phyloP scores from a whole-genome alignment of 2,113 vertebrate species.

The Rhipidura dahli region DNA sequence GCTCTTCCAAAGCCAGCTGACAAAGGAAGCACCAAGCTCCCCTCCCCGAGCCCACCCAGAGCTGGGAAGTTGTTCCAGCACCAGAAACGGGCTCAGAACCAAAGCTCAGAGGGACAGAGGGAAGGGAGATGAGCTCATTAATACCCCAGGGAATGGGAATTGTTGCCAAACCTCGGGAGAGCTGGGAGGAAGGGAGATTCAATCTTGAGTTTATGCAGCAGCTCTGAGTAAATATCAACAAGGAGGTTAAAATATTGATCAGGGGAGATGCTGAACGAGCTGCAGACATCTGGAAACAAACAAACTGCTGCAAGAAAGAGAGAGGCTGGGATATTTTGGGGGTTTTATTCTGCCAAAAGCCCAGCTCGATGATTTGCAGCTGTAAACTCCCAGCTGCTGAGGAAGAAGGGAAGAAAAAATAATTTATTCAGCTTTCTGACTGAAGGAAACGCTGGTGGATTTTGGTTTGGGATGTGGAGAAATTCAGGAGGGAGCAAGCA shows the following conservation, averaged over 20 bases:
- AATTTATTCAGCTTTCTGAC: neutral
- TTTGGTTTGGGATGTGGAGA: neutral
- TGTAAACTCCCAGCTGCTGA: neutral
- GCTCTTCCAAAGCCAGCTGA: neutral
- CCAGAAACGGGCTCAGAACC: neutral
- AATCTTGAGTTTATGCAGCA: slow-evolving; percentile 28
- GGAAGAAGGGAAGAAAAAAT: neutral
- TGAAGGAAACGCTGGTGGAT: neutral
- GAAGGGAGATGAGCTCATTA: slow-evolving; percentile 29
- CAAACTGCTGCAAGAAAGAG: neutral
- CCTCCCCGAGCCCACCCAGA: slow-evolving; percentile 5
- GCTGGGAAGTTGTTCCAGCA: neutral
- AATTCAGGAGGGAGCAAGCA: neutral
- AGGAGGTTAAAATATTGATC: slow-evolving; percentile 63
- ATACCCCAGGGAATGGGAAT: slow-evolving; percentile 44
- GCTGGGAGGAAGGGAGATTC: slow-evolving; percentile 16
- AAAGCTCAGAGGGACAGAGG: neutral
- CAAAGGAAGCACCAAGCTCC: neutral
- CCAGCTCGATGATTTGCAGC: neutral
- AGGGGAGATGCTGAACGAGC: slow-evolving; percentile 5
- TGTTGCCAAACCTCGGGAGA: slow-evolving; percentile 44
- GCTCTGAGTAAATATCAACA: slow-evolving; percentile 56
- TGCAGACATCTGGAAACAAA: slow-evolving; percentile 55
- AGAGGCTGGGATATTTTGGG: neutral
- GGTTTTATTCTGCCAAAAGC: neutral